Percentiles rank a stretch among this genome's conserved stretches.
Conservation (phyloP, 2,797 vertebrate genomes). For the Epinephelus malabaricus region DNA sequence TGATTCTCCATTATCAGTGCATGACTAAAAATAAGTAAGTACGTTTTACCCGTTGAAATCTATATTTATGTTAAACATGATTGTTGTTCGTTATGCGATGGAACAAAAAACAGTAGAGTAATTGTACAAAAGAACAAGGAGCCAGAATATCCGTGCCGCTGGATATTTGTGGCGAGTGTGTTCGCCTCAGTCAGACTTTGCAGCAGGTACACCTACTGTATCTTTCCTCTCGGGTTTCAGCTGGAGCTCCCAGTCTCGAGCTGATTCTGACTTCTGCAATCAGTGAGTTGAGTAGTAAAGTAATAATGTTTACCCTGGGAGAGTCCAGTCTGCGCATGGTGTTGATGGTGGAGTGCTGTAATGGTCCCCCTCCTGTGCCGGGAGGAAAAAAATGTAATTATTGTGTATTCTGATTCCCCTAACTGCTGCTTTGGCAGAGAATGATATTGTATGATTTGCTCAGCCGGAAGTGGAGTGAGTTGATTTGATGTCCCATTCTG, state of each 20-base stretch:
- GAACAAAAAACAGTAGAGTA: background rate
- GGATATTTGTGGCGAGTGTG: constrained; percentile 1
- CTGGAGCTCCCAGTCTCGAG: constrained; percentile 54
- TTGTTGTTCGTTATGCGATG: background rate
- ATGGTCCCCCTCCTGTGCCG: constrained; percentile 89
- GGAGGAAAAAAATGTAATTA: constrained; percentile 95
- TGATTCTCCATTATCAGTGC: background rate
- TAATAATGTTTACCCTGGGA: constrained; percentile 84
- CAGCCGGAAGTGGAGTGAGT: constrained; percentile 99
- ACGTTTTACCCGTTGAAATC: background rate
- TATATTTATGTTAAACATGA: background rate
- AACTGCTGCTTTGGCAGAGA: constrained; percentile 95
- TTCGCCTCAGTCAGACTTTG: constrained; percentile 24
- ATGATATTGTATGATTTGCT: constrained; percentile 99
- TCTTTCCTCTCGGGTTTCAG: constrained; percentile 46
- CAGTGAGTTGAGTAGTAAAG: constrained; percentile 79
- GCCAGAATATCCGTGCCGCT: background rate
- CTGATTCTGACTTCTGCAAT: constrained; percentile 80
- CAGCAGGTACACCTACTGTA: constrained; percentile 46
- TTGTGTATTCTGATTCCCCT: constrained; percentile 95
- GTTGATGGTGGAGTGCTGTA: constrained; percentile 89
- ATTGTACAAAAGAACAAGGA: background rate
- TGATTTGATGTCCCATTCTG: constrained; percentile 98
- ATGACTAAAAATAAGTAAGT: background rate
- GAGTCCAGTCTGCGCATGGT: constrained; percentile 87